Conservation (phyloP, 1,140 invertebrate genomes). For the Ganaspis sp. region DNA sequence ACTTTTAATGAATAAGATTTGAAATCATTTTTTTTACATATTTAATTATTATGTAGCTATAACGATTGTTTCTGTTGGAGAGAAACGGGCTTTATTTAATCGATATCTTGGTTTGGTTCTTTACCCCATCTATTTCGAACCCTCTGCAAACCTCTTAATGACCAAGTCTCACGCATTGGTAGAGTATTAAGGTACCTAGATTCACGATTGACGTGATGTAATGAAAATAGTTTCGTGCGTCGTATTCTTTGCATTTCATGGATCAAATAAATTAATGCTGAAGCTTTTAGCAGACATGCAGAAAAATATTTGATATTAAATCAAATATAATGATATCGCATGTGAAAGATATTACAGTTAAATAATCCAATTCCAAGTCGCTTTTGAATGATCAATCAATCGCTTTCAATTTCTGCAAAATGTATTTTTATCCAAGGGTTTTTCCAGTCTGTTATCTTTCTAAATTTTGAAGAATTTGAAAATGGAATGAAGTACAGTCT, state of each 20-base stretch:
- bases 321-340: background rate
- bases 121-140: conserved; percentile 40
- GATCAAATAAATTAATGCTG: background rate
- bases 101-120: conserved; percentile 52
- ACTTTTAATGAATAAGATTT: background rate
- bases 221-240: conserved; percentile 21
- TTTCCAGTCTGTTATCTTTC: background rate
- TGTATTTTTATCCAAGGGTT: background rate
- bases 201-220: conserved; percentile 35
- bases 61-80: conserved; percentile 39
- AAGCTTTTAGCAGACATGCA: background rate
- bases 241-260: background rate
- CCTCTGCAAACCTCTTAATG: conserved; percentile 46
- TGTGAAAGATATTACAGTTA: no score
- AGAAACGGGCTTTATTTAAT: conserved; percentile 51
- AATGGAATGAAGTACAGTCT: background rate
- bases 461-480: background rate
- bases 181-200: conserved; percentile 50
- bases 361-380: no score
- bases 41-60: background rate
- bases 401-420: no score
- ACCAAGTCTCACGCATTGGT: conserved; percentile 48
- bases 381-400: no score
- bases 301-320: conserved; percentile 1
- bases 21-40: background rate